A percentile compares a stretch with the other conserved stretches of the same genome.
These are phyloP conservation scores for Drosophila helvetica DNA, from an alignment of 2,888 invertebrate genomes.

Conservation along the genomic window DNA sequence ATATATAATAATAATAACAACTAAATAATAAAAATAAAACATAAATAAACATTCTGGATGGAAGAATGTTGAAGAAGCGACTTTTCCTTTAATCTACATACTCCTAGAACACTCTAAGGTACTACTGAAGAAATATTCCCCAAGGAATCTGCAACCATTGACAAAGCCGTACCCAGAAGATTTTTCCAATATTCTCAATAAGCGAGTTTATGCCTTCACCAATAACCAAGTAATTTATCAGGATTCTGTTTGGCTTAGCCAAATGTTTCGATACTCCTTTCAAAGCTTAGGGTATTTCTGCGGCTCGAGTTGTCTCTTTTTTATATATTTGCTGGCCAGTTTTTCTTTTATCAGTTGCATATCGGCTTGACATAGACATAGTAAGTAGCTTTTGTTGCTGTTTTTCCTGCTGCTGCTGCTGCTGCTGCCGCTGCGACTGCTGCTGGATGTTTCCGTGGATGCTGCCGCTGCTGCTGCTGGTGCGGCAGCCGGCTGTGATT, in stretches of 20 bases:
- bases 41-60: too few species aligned
- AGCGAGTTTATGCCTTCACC: not conserved
- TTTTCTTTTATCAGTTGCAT: conserved; percentile 78
- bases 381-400: conserved; percentile 79
- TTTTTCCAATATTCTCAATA: too few species aligned
- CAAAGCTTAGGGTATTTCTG: conserved; percentile 55
- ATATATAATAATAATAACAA: too few species aligned
- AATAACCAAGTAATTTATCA: not conserved
- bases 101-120: not conserved
- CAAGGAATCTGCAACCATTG: not conserved
- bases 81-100: not conserved
- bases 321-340: conserved; percentile 69
- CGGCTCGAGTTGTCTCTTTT: conserved; percentile 42
- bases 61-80: not conserved
- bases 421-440: conserved; percentile 49
- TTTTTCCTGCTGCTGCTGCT: conserved; percentile 58
- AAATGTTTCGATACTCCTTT: not conserved
- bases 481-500: conserved; percentile 68
- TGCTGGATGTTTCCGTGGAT: conserved; percentile 15
- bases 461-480: conserved; percentile 22
- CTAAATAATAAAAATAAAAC: too few species aligned
- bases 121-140: not conserved
- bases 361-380: conserved; percentile 76
- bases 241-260: not conserved
- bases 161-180: too few species aligned